These are phyloP conservation scores for Drosophila azteca DNA, from an alignment of 1,140 invertebrate genomes.

Conservation along the genomic window DNA sequence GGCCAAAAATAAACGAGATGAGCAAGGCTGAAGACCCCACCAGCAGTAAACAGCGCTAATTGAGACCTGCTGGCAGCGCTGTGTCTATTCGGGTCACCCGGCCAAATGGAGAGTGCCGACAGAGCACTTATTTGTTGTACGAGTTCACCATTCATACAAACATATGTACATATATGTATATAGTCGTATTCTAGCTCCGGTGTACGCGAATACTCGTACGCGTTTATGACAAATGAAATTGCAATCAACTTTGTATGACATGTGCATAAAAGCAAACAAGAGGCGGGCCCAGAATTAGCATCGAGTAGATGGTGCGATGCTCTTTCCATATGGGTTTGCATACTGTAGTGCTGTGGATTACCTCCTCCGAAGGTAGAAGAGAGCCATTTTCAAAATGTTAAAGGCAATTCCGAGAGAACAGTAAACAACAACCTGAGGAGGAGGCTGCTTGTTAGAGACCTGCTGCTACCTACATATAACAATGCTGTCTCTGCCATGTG, in stretches of 20 bases:
- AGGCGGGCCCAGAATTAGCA: conserved; percentile 6
- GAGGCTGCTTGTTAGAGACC: conserved; percentile 39
- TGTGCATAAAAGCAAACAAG: conserved; percentile 20
- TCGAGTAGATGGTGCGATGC: conserved; percentile 1
- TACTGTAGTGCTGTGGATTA: neutral
- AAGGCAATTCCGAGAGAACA: conserved; percentile 58
- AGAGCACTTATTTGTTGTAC: conserved; percentile 46
- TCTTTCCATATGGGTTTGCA: conserved; percentile 3
- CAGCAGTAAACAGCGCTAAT: conserved; percentile 57
- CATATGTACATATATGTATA: too few relatives aligned
- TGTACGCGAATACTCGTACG: conserved; percentile 26
- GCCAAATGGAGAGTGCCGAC: conserved; percentile 70
- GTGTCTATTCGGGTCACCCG: conserved; percentile 63
- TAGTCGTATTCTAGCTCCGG: conserved; percentile 53
- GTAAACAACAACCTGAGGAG: conserved; percentile 36
- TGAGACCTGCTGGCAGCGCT: conserved; percentile 32
- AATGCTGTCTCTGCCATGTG: conserved; percentile 48
- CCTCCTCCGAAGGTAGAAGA: conserved; percentile 30
- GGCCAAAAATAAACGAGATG: conserved; percentile 51
- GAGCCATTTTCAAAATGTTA: conserved; percentile 68
- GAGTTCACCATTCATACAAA: conserved; percentile 22
- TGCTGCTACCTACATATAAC: neutral
- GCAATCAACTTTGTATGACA: conserved; percentile 57
- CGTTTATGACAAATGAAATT: conserved; percentile 48
- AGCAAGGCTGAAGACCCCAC: conserved; percentile 59